These are phyloP conservation scores for Drosophila borborema DNA, from an alignment of 2,888 invertebrate species.

Conservation along the genomic window DNA sequence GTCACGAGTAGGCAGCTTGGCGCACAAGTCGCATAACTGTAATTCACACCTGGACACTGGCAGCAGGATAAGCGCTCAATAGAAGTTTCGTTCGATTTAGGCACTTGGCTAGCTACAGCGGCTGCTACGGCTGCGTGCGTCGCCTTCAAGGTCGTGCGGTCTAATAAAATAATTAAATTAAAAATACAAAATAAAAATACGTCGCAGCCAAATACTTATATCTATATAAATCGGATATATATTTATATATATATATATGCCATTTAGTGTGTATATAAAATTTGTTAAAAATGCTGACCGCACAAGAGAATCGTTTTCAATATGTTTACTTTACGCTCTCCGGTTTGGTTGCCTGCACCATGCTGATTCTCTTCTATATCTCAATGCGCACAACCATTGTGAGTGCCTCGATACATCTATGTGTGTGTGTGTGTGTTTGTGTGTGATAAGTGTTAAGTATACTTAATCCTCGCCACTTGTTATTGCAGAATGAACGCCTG, in stretches of 20 bases:
- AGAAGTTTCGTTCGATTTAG: background rate
- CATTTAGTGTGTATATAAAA: slow-evolving; percentile 10
- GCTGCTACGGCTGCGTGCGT: slow-evolving; percentile 51
- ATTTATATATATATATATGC: slow-evolving; percentile 3
- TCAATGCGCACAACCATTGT: slow-evolving; percentile 80
- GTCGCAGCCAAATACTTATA: slow-evolving; percentile 10
- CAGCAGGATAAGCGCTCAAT: slow-evolving; percentile 18
- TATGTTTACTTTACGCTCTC: slow-evolving; percentile 82
- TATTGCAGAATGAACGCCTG: slow-evolving; percentile 73
- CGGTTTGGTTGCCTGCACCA: slow-evolving; percentile 80
- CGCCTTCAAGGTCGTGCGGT: slow-evolving; percentile 49
- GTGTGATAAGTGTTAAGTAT: background rate
- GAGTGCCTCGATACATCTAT: slow-evolving; percentile 56
- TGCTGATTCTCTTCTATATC: slow-evolving; percentile 80
- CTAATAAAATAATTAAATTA: slow-evolving; percentile 47
- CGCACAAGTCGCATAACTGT: slow-evolving; percentile 58
- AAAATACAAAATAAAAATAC: slow-evolving; percentile 40
- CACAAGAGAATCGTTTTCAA: slow-evolving; percentile 79
- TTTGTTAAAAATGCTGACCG: slow-evolving; percentile 58
- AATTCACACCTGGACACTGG: slow-evolving; percentile 58
- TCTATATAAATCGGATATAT: slow-evolving; percentile 1
- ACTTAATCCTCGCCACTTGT: slow-evolving; percentile 7
- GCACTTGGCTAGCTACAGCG: background rate
- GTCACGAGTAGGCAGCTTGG: slow-evolving; percentile 61
- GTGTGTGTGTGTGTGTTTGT: slow-evolving; percentile 7